Percentiles rank a stretch among this genome's conserved stretches.
phyloP scores from a whole-genome alignment of 2,797 vertebrate genomes.

The Tapirus indicus region DNA sequence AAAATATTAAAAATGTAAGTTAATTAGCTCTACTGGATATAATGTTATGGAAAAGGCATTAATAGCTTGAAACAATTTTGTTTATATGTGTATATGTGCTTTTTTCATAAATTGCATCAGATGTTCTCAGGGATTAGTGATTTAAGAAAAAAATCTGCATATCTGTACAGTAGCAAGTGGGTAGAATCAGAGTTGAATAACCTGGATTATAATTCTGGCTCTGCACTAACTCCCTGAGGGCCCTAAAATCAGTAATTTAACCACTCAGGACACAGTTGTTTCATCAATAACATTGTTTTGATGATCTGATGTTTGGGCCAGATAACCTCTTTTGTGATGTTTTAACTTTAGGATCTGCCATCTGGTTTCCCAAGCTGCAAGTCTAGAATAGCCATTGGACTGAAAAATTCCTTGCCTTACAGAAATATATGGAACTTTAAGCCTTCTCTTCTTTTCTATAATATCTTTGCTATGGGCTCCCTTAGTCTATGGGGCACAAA shows the following conservation, averaged over 20 bases:
- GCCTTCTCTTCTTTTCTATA: background rate
- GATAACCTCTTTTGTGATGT: background rate
- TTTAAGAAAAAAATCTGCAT: background rate
- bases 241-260: background rate
- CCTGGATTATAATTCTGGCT: background rate
- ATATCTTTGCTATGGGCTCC: background rate
- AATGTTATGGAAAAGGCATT: background rate
- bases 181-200: background rate
- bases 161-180: background rate
- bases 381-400: background rate
- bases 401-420: background rate
- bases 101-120: background rate
- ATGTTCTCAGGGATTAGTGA: background rate
- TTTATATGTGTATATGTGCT: background rate
- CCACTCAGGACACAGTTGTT: background rate
- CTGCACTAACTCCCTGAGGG: background rate
- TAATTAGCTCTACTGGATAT: background rate
- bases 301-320: background rate
- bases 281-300: background rate
- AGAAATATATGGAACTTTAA: background rate
- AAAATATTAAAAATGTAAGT: background rate
- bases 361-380: background rate
- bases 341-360: background rate
- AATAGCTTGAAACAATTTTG: background rate
- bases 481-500: background rate